phyloP scores from a whole-genome alignment of 2,113 vertebrate species.

The Astur gentilis region DNA sequence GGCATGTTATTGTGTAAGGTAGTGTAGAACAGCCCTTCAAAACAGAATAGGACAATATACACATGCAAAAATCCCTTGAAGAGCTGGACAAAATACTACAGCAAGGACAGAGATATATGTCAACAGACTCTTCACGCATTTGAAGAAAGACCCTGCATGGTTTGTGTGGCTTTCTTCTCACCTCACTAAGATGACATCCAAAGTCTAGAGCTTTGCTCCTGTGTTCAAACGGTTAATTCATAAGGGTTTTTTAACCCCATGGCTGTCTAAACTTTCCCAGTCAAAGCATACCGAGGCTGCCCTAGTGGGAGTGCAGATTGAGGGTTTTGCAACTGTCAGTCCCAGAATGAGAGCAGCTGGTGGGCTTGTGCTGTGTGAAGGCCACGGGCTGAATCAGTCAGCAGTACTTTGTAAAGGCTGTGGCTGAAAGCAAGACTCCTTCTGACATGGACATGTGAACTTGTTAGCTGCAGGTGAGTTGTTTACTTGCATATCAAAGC shows the following conservation, averaged over 20 bases:
- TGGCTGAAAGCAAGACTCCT: not conserved
- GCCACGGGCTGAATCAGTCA: not conserved
- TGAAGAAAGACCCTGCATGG: not conserved
- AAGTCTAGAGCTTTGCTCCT: not conserved
- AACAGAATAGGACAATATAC: not conserved
- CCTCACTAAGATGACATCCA: not conserved
- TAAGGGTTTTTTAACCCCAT: not conserved
- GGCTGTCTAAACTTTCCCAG: not conserved
- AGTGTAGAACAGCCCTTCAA: not conserved
- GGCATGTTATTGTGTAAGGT: not conserved
- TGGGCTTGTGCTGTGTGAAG: not conserved
- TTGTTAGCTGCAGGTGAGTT: not conserved
- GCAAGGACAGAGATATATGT: not conserved
- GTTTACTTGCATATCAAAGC: not conserved
- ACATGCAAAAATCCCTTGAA: not conserved
- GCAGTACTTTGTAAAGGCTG: not conserved
- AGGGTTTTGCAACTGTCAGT: not conserved
- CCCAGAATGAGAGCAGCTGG: not conserved
- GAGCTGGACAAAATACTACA: not conserved
- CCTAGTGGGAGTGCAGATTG: not conserved
- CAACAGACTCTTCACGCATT: not conserved
- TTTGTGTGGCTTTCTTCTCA: not conserved
- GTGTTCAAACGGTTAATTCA: not conserved
- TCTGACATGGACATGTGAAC: not conserved
- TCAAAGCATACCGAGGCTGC: not conserved